These are phyloP conservation scores for Anoplophora glabripennis DNA, from an alignment of 1,140 invertebrate species.

Conservation along the genomic window DNA sequence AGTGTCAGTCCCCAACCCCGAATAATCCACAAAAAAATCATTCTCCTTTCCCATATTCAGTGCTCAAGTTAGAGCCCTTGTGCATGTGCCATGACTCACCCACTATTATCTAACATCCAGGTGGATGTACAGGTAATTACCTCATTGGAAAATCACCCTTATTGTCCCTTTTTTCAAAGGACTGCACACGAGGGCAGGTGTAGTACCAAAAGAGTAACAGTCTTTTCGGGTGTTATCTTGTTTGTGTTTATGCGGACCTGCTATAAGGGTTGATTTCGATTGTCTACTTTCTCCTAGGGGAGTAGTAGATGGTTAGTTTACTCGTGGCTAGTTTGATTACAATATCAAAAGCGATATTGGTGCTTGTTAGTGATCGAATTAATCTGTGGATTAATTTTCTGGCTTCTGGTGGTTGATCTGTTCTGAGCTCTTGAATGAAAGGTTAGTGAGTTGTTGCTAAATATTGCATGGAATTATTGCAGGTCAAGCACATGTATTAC, in stretches of 20 bases:
- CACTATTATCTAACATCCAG: constrained; percentile 16
- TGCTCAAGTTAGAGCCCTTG: constrained; percentile 7
- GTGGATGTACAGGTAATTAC: constrained; percentile 14
- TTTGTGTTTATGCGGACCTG: background rate
- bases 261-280: constrained; percentile 9
- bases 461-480: no score
- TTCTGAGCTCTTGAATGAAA: constrained; percentile 1
- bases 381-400: constrained; percentile 7
- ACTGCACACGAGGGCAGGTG: constrained; percentile 7
- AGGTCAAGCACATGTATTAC: no score
- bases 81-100: constrained; percentile 12
- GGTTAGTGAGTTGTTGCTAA: constrained; percentile 5
- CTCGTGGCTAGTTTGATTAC: constrained; percentile 6
- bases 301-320: constrained; percentile 1
- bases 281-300: background rate
- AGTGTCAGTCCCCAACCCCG: constrained; percentile 1
- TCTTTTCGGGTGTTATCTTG: background rate
- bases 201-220: background rate
- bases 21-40: constrained; percentile 2
- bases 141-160: background rate
- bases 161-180: background rate
- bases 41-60: constrained; percentile 3
- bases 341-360: constrained; percentile 6
- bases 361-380: background rate
- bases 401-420: constrained; percentile 8